Evolutionary conservation across 1,140 invertebrate genomes (phyloP).

Genomic region (Caenorhabditis tropicalis): DNA sequence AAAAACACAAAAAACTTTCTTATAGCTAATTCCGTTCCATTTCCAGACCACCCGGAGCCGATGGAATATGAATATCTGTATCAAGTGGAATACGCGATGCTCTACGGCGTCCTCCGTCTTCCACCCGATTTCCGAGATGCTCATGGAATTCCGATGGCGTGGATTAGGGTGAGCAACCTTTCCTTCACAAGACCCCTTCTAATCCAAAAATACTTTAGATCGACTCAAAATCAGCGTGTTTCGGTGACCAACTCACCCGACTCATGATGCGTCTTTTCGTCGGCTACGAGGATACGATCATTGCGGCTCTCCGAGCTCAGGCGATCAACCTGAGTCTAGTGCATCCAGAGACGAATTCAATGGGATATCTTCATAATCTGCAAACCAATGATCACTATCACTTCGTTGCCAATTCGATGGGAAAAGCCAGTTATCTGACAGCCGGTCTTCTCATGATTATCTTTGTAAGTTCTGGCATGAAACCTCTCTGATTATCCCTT

Average conservation of each 20-base stretch:
- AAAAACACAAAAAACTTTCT: background rate
- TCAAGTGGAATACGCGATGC: conserved; percentile 94
- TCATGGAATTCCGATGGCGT: conserved; percentile 54
- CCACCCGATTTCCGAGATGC: conserved; percentile 77
- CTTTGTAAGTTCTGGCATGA: conserved; percentile 84
- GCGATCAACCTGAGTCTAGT: conserved; percentile 80
- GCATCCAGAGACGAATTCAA: background rate
- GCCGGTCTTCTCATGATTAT: conserved; percentile 96
- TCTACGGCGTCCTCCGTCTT: conserved; percentile 92
- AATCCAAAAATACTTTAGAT: conserved; percentile 53
- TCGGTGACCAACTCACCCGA: conserved; percentile 88
- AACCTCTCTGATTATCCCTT: too few relatives aligned
- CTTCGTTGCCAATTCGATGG: conserved; percentile 96
- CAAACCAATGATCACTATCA: conserved; percentile 97
- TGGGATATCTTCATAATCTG: conserved; percentile 82
- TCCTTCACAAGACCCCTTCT: conserved; percentile 10
- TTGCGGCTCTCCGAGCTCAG: conserved; percentile 91
- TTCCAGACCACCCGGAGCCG: background rate
- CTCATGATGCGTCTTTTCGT: conserved; percentile 86
- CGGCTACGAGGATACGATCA: conserved; percentile 94
- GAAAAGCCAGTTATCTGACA: conserved; percentile 83
- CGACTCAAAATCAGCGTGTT: conserved; percentile 77
- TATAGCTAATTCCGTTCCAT: too few relatives aligned
- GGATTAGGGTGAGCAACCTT: conserved; percentile 53
- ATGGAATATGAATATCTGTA: conserved; percentile 80